phyloP scores from a whole-genome alignment of 92 coral and sea anemone species.

The Actinernus sp. region DNA sequence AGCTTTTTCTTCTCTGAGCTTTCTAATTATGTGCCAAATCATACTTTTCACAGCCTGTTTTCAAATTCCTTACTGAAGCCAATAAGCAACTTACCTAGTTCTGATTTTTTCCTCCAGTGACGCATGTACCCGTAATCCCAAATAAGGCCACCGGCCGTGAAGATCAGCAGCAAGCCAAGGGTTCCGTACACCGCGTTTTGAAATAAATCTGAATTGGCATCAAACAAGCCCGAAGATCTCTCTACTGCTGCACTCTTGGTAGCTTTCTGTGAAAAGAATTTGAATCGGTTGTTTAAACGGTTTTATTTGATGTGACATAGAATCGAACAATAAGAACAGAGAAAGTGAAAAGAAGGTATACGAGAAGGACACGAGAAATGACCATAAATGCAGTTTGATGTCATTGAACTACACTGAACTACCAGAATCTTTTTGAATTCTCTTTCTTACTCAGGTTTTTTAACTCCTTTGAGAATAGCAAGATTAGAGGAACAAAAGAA shows the following conservation, averaged over 20 bases:
- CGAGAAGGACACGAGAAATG: background rate
- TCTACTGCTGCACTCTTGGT: conserved; percentile 92
- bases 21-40: too few species aligned
- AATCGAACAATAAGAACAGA: background rate
- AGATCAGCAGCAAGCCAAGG: conserved; percentile 82
- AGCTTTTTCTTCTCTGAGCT: too few species aligned
- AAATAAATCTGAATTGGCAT: conserved; percentile 76
- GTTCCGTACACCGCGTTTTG: conserved; percentile 68
- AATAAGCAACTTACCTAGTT: conserved; percentile 91
- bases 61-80: too few species aligned
- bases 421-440: too few species aligned
- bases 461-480: too few species aligned
- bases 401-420: too few species aligned
- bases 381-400: too few species aligned
- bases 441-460: too few species aligned
- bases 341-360: background rate
- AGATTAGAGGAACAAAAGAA: too few species aligned
- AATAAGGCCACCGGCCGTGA: conserved; percentile 84
- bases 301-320: background rate
- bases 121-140: conserved; percentile 99
- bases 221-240: conserved; percentile 93
- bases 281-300: background rate
- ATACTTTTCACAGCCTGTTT: too few species aligned
- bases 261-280: conserved; percentile 63
- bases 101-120: conserved; percentile 84